phyloP scores from a whole-genome alignment of 2,113 vertebrate species.

The Rousettus leschenaultii region DNA sequence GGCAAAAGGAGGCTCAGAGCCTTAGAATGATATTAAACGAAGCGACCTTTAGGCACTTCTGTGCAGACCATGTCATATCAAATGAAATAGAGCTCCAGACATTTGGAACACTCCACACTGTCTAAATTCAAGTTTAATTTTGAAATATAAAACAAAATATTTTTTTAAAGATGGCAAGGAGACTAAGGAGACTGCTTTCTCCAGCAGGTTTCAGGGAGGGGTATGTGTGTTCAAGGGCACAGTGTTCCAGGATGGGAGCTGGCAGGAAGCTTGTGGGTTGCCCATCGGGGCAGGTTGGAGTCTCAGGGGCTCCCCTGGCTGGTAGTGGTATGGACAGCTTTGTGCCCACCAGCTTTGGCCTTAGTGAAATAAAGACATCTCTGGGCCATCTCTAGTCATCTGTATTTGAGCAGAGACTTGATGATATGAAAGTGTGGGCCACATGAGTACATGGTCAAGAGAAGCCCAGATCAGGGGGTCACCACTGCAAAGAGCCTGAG shows the following conservation, averaged over 20 bases:
- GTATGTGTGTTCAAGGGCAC: fast-evolving
- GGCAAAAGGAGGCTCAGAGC: not conserved
- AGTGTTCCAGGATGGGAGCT: not conserved
- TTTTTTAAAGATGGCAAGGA: not conserved
- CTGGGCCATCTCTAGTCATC: not conserved
- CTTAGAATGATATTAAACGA: not conserved
- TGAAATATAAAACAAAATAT: not conserved
- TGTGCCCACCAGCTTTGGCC: not conserved
- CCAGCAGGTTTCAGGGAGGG: too few relatives aligned
- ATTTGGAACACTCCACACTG: not conserved
- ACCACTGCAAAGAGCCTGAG: not conserved
- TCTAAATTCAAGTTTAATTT: not conserved
- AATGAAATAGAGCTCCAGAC: not conserved
- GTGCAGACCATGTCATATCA: too few relatives aligned
- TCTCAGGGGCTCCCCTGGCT: not conserved
- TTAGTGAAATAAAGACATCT: not conserved
- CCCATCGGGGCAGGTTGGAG: too few relatives aligned
- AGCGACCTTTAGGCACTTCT: not conserved
- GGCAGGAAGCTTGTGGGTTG: too few relatives aligned
- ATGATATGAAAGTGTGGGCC: too few relatives aligned
- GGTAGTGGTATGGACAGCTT: not conserved
- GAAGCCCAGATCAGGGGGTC: too few relatives aligned
- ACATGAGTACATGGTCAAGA: not conserved
- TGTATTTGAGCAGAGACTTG: not conserved
- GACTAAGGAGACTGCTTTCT: too few relatives aligned